Base-by-base conservation (phyloP, 2,113 vertebrate species). In the Atractosteus spatula region DNA sequence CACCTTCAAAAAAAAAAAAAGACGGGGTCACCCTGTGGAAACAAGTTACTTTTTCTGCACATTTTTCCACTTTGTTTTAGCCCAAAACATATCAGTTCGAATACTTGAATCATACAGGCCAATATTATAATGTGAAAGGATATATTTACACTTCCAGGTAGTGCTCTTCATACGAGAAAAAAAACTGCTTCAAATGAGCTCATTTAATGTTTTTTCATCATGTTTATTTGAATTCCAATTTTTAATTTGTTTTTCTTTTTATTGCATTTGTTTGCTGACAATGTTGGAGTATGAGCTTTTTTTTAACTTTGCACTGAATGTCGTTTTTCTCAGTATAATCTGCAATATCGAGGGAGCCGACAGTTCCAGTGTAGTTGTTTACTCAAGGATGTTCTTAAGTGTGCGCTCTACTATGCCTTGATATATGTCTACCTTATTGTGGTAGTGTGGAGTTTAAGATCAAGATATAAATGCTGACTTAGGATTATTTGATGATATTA, bases 21-120 rank as follows among this genome's bases (percentile, higher is more conserved):
- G 76, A 76, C 80, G 94, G 95, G 94, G 92, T 87, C 86, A 89
- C 89, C 96, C 95, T 93, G 95, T 96, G 95, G 96, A 97, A 94
- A 94, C 91, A 92, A 95, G 95, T 93, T 91, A 90, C 96, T 92
- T 93, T 92, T 93, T 96, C 96, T 97, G 96, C 96, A 97, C 95
- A 95, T 94, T 95, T 95, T 93, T 95, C 96, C 95, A 95, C 94
- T 97, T 96, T 97, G 91, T 96, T 96, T 98, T 95, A 93, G 94
- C 96, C 97, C 96, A 95, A 96, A 96, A 99, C 97, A 98, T 99
- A 97, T 99, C 97, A 98, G 96, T 98, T 95, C 92, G 92, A 98
- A 99, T 99, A 99, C 97, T 99, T 99, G 97, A 99, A 99, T 99
- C 96, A 96, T 96, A 95, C 96, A 98, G 95, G 97, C 96, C 96